These are phyloP conservation scores for Catharus bicknelli DNA, from an alignment of 2,113 vertebrate genomes.

Conservation along the genomic window DNA sequence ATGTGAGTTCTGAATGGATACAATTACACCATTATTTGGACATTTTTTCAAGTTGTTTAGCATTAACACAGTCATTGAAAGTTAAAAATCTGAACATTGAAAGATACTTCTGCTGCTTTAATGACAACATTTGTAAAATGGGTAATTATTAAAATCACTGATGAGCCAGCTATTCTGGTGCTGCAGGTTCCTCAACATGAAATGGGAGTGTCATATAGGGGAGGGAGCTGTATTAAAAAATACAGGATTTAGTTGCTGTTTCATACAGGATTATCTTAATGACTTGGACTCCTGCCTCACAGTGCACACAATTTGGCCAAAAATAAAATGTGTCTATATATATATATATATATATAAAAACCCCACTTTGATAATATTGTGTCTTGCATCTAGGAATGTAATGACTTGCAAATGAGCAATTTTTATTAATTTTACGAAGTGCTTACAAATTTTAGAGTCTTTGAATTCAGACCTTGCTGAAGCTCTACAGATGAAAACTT, in stretches of 20 bases:
- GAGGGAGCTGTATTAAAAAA: not conserved
- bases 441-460: not conserved
- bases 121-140: not conserved
- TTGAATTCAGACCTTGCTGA: not conserved
- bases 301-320: not conserved
- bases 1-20: not conserved
- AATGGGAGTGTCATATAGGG: not conserved
- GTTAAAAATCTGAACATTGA: not conserved
- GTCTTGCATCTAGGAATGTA: not conserved
- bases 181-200: not conserved
- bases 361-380: not conserved
- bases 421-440: not conserved
- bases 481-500: not conserved
- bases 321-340: rapidly evolving
- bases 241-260: not conserved
- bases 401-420: not conserved
- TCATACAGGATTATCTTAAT: not conserved
- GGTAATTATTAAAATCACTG: not conserved
- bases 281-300: not conserved
- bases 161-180: not conserved
- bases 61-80: not conserved
- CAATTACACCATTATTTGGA: not conserved
- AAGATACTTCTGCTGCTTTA: not conserved
- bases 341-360: not conserved
- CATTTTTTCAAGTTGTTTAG: not conserved